Conservation (phyloP, 2,888 invertebrate species). For the Papilio protenor region DNA sequence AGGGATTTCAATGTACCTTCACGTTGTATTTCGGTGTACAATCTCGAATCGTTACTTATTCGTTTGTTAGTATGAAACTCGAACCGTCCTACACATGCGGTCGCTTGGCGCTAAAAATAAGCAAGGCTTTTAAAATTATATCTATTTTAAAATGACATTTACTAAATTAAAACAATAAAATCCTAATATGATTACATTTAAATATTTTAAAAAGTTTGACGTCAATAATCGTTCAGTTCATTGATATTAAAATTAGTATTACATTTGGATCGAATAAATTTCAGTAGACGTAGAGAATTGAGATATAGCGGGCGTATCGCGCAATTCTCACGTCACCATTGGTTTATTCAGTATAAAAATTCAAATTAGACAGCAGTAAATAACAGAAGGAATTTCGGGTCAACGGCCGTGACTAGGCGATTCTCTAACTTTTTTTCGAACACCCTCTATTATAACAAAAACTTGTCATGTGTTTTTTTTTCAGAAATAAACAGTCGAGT, state of each 20-base stretch:
- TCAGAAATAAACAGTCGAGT: constrained; percentile 66
- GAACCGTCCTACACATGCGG: not conserved
- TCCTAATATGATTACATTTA: not conserved
- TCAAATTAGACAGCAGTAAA: constrained; percentile 66
- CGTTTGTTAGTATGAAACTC: not conserved
- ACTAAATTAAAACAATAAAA: not conserved
- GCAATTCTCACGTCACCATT: constrained; percentile 41
- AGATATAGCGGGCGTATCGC: constrained; percentile 38
- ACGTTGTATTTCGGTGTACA: constrained; percentile 42
- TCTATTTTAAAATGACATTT: not conserved
- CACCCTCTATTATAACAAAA: constrained; percentile 75
- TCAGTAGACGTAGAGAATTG: constrained; percentile 34
- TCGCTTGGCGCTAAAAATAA: not conserved
- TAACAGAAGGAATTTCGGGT: constrained; percentile 70
- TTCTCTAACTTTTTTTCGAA: constrained; percentile 60
- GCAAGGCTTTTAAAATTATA: not conserved
- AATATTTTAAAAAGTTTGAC: not conserved
- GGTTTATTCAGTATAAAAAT: constrained; percentile 43
- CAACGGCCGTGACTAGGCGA: constrained; percentile 60
- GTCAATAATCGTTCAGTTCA: not conserved
- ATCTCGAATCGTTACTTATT: constrained; percentile 8
- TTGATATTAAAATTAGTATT: constrained; percentile 33
- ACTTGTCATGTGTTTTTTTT: constrained; percentile 60
- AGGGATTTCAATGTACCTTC: constrained; percentile 63
- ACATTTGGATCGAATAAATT: constrained; percentile 37